Base-by-base conservation (phyloP, 1,140 invertebrate genomes). In the Lordiphosa stackelbergi region DNA sequence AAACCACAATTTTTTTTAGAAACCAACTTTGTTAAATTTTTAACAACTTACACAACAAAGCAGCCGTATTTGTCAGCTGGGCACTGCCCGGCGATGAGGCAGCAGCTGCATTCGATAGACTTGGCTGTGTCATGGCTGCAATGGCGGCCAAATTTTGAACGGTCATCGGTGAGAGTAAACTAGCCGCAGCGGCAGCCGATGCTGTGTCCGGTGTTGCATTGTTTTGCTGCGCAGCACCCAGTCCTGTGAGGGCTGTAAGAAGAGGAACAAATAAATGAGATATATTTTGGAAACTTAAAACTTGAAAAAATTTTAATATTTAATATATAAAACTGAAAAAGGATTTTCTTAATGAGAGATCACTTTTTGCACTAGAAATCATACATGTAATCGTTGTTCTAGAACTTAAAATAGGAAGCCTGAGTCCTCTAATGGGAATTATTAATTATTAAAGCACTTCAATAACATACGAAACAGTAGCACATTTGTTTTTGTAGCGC, bases 141-240 rank as follows among this genome's bases (percentile, higher is more conserved):
- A 97, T 89, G 22, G 95, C 95, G 53, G 96, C 95, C 74, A 97
- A 88, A 88, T 96, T 97, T 89, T 97, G 95, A 88, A 96, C 93
- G 65, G 93, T 95, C 89, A 96, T 95, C 16, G 94, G 94, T 68
- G 92, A 92, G 77, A 95, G 87, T 16, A 93, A 73, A 54, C 88
- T 89, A 53, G 89, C 87, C 71, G 91, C 79, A 75, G 91, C 88
- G 62, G 91, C 89, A 75, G 91, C 87, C 38, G 89, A 74, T 5
- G 77, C 52, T 34, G 71, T 61, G 16, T 86, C 74, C 42, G 70
- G 64, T 8, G 71, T 53, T 31, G 81, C 48, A 58, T 63, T 81
- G 58, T 68, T 81, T 47, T 78, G 87, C 58, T 84, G 78, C 35
- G 90, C 52, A 49, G 90, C 55, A 70, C 88, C 62, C 61, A 90